Conservation (phyloP, 2,888 invertebrate species). For the Ectemnius continuus region DNA sequence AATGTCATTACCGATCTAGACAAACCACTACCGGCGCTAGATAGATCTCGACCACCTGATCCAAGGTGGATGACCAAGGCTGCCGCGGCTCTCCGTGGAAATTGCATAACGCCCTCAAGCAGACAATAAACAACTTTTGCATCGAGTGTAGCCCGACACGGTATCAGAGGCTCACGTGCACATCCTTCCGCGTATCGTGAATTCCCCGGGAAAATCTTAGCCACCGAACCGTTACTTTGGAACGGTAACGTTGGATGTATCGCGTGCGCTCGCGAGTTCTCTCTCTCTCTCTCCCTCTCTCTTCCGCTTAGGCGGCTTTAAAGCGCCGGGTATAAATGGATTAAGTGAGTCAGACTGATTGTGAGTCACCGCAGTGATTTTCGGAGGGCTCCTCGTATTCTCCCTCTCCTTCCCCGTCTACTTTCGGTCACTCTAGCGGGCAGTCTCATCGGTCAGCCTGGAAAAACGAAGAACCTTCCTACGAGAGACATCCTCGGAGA, state of each 20-base stretch:
- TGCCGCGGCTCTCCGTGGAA: slow-evolving; percentile 25
- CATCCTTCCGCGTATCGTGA: slow-evolving; percentile 21
- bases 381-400: slow-evolving; percentile 26
- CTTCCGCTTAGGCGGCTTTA: slow-evolving; percentile 6
- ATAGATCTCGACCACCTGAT: neutral
- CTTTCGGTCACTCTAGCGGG: too few species aligned
- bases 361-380: slow-evolving; percentile 41
- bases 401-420: too few species aligned
- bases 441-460: slow-evolving; percentile 16
- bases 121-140: slow-evolving; percentile 35
- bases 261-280: slow-evolving; percentile 20
- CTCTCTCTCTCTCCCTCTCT: too few species aligned
- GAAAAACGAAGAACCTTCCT: slow-evolving; percentile 38
- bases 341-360: slow-evolving; percentile 49
- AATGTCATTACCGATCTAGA: slow-evolving; percentile 1
- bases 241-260: slow-evolving; percentile 55
- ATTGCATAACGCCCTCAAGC: slow-evolving; percentile 14
- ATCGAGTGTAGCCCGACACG: slow-evolving; percentile 27
- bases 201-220: slow-evolving; percentile 47
- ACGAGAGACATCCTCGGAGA: slow-evolving; percentile 15
- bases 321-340: slow-evolving; percentile 49
- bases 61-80: slow-evolving; percentile 17
- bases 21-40: slow-evolving; percentile 5
- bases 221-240: slow-evolving; percentile 52
- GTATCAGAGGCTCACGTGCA: slow-evolving; percentile 4